These are phyloP conservation scores for Alouatta palliata DNA, from an alignment of 2,113 vertebrate species.

Conservation along the genomic window DNA sequence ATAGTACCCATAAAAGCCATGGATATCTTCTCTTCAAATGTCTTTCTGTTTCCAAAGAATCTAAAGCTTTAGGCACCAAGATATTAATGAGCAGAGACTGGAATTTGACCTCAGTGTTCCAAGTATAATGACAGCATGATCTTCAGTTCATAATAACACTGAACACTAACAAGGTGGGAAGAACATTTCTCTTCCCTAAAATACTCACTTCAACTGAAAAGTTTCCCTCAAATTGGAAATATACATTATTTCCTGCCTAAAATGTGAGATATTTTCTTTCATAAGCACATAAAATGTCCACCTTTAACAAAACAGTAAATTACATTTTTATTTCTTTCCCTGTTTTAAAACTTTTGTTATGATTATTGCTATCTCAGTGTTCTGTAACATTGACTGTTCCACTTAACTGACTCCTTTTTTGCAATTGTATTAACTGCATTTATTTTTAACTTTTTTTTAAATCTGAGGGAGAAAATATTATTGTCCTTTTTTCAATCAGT, in stretches of 20 bases:
- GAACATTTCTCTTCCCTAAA: not conserved
- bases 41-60: not conserved
- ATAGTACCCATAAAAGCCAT: not conserved
- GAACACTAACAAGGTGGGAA: not conserved
- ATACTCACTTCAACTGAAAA: not conserved
- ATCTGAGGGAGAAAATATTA: conserved; percentile 55
- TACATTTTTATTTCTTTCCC: conserved; percentile 62
- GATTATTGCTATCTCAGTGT: conserved; percentile 68
- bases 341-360: conserved; percentile 72
- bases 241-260: not conserved
- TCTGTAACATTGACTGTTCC: conserved; percentile 69
- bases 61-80: not conserved
- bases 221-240: not conserved
- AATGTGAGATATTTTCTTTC: conserved; percentile 34
- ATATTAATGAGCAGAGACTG: not conserved
- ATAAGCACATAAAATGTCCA: not conserved
- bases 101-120: not conserved
- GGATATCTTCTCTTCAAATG: not conserved
- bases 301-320: conserved; percentile 42
- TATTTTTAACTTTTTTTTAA: conserved; percentile 68
- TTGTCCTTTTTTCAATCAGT: conserved; percentile 63
- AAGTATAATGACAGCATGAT: not conserved
- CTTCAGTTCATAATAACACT: not conserved
- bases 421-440: conserved; percentile 64
- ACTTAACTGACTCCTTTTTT: conserved; percentile 64